Evolutionary conservation across 2,113 vertebrate genomes (phyloP).

Genomic region (Platichthys stellatus): DNA sequence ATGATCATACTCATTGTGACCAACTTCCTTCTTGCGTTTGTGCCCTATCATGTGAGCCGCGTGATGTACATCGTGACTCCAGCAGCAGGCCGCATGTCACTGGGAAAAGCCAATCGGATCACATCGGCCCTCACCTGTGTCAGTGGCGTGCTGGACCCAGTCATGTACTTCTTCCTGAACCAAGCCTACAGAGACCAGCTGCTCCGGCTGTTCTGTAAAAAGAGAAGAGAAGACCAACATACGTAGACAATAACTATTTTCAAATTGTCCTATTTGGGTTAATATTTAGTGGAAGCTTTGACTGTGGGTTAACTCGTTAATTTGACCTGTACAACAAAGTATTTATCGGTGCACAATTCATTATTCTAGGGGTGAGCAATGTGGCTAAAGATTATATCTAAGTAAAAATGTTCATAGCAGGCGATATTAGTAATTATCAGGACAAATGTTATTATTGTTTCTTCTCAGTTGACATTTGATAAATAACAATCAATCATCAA

Average conservation of each 20-base stretch:
- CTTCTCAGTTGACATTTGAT: too few species aligned
- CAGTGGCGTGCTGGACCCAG: constrained; percentile 77
- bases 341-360: too few species aligned
- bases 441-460: not conserved
- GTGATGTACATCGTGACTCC: constrained; percentile 69
- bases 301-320: too few species aligned
- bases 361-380: too few species aligned
- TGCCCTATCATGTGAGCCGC: constrained; percentile 80
- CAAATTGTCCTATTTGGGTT: not conserved
- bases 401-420: not conserved
- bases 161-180: constrained; percentile 83
- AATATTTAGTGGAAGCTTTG: not conserved
- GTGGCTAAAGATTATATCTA: not conserved
- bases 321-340: too few species aligned
- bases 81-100: not conserved
- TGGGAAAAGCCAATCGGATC: constrained; percentile 73
- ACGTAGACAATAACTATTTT: not conserved
- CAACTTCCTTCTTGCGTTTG: constrained; percentile 78
- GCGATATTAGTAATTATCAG: not conserved
- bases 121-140: constrained; percentile 81
- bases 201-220: constrained; percentile 65
- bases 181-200: constrained; percentile 64
- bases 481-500: too few species aligned
- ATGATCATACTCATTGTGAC: constrained; percentile 75
- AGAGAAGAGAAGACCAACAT: not conserved